Conservation (phyloP, 2,113 vertebrate species). For the Xyrauchen texanus region DNA sequence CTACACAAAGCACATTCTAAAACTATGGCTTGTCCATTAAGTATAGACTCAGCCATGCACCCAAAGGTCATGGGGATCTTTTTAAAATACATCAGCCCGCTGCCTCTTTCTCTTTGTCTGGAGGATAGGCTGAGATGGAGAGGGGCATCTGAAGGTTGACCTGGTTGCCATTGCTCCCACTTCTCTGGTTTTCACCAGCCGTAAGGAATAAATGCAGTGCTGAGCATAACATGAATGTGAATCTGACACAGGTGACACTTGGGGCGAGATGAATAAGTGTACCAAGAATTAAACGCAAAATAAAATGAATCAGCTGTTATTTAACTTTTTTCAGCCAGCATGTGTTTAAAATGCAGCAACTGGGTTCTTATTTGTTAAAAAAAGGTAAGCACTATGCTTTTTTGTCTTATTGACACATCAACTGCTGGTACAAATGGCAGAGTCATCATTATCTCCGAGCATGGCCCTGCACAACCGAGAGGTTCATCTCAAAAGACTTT, state of each 20-base stretch:
- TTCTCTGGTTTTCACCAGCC: slow-evolving; percentile 59
- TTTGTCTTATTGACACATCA: slow-evolving; percentile 39
- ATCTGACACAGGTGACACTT: slow-evolving; percentile 67
- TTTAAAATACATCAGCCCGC: slow-evolving; percentile 74
- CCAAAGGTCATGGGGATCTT: slow-evolving; percentile 70
- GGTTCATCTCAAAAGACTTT: slow-evolving; percentile 43
- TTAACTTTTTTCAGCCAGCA: not conserved
- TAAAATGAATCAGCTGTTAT: slow-evolving; percentile 23
- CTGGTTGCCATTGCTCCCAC: slow-evolving; percentile 51
- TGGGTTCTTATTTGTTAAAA: not conserved
- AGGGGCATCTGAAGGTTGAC: slow-evolving; percentile 72
- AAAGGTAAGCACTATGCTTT: not conserved
- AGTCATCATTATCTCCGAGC: slow-evolving; percentile 40
- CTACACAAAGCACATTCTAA: slow-evolving; percentile 77
- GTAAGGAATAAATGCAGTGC: slow-evolving; percentile 45
- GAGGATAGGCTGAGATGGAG: slow-evolving; percentile 39
- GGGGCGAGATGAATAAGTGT: slow-evolving; percentile 58
- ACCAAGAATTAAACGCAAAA: slow-evolving; percentile 29
- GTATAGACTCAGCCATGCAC: slow-evolving; percentile 61
- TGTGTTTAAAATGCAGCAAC: not conserved
- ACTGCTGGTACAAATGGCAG: slow-evolving; percentile 34
- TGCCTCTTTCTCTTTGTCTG: slow-evolving; percentile 42
- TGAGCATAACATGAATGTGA: slow-evolving; percentile 62
- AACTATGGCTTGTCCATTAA: slow-evolving; percentile 67
- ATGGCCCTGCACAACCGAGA: slow-evolving; percentile 29